Evolutionary conservation across 2,888 invertebrate genomes (phyloP).

Genomic region (Amphipoea lucens): DNA sequence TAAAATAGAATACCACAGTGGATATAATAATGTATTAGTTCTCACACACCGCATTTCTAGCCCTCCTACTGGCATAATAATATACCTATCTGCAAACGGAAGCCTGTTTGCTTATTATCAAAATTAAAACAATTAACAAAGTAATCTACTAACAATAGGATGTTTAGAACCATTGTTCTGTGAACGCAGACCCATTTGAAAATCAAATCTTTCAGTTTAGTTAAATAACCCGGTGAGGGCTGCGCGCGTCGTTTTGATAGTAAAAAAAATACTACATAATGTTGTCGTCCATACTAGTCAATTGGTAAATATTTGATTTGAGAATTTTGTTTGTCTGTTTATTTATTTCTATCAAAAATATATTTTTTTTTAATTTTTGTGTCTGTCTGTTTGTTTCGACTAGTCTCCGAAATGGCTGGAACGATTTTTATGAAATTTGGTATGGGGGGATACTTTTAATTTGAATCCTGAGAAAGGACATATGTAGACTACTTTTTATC

Average conservation of each 20-base stretch:
- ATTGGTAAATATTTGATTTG: constrained; percentile 4
- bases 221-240: neutral
- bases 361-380: no score
- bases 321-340: neutral
- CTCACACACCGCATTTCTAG: neutral
- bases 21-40: neutral
- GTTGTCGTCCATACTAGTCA: no score
- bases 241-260: neutral
- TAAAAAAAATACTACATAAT: neutral
- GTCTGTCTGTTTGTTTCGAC: no score
- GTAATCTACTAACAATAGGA: constrained; percentile 31
- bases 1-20: neutral
- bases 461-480: no score
- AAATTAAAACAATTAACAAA: constrained; percentile 36
- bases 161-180: constrained; percentile 49
- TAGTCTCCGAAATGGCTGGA: no score
- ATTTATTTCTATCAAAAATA: no score
- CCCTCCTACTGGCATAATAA: neutral
- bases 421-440: no score
- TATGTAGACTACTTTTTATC: no score
- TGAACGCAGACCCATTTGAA: neutral
- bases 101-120: constrained; percentile 10
- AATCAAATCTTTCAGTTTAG: neutral
- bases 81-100: no score
- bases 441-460: no score